A percentile compares a stretch with the other conserved stretches of the same genome.
Evolutionary conservation across 2,888 invertebrate genomes (phyloP).

Genomic region (Drosophila aldrichi): DNA sequence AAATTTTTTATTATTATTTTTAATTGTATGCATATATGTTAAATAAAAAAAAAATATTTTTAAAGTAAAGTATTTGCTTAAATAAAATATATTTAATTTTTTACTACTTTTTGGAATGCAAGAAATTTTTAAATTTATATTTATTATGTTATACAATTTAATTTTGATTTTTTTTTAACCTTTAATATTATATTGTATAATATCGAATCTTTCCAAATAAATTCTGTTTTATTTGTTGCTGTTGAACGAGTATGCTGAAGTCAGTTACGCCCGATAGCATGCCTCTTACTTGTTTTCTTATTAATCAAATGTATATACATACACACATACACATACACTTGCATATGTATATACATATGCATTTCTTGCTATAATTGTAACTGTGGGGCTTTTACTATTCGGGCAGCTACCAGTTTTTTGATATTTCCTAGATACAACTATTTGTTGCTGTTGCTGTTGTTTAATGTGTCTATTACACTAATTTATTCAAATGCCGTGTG

Average conservation of each 20-base stretch:
- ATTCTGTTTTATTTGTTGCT: neutral
- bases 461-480: constrained; percentile 78
- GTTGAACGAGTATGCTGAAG: neutral
- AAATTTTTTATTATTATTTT: too few species aligned
- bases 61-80: too few species aligned
- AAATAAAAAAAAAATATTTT: too few species aligned
- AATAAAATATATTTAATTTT: too few species aligned
- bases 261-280: neutral
- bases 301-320: neutral
- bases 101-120: too few species aligned
- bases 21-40: too few species aligned
- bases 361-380: constrained; percentile 60
- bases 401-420: constrained; percentile 79
- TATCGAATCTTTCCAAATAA: too few species aligned
- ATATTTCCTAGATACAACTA: constrained; percentile 73
- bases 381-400: constrained; percentile 80
- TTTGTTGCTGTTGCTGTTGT: constrained; percentile 45
- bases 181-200: too few species aligned
- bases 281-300: constrained; percentile 27
- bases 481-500: constrained; percentile 77
- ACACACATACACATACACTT: neutral
- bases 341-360: constrained; percentile 9
- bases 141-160: too few species aligned
- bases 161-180: too few species aligned
- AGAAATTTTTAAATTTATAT: too few species aligned